These are phyloP conservation scores for Luperina nickerlii DNA, from an alignment of 2,888 invertebrate species.

Conservation along the genomic window DNA sequence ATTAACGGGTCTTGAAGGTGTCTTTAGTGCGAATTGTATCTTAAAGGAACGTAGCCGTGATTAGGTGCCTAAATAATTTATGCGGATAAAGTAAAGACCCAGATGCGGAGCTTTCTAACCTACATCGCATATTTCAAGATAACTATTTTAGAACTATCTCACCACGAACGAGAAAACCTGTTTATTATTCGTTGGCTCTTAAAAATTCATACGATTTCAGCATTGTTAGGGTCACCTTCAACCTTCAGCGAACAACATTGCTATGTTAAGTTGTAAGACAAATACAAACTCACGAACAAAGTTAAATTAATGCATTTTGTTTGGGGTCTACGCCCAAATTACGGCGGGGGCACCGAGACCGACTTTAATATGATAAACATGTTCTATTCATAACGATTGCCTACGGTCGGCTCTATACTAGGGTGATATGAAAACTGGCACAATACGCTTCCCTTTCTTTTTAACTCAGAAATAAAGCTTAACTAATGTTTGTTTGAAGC, in stretches of 20 bases:
- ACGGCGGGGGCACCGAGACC: conserved; percentile 44
- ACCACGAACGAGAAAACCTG: not conserved
- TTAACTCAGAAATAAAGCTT: conserved; percentile 18
- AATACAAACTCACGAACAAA: conserved; percentile 59
- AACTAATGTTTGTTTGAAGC: conserved; percentile 35
- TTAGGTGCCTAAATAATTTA: conserved; percentile 40
- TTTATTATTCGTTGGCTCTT: conserved; percentile 4
- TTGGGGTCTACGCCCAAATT: conserved; percentile 51
- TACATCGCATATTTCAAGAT: conserved; percentile 32
- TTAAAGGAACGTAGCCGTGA: conserved; percentile 17
- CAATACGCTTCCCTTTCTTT: conserved; percentile 24
- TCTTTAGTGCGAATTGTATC: conserved; percentile 33
- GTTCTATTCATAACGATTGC: conserved; percentile 55
- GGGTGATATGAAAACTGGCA: conserved; percentile 10
- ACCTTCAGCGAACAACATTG: conserved; percentile 32
- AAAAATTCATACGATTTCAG: conserved; percentile 27
- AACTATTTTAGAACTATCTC: conserved; percentile 19
- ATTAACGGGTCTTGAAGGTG: conserved; percentile 18
- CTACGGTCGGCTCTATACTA: conserved; percentile 22
- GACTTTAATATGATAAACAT: conserved; percentile 58
- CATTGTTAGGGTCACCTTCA: conserved; percentile 31
- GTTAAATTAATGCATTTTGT: conserved; percentile 65
- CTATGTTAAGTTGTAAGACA: conserved; percentile 52
- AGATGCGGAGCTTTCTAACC: conserved; percentile 27
- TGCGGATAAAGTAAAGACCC: conserved; percentile 30